phyloP scores from a whole-genome alignment of 2,113 vertebrate species.

The Cercocebus atys region DNA sequence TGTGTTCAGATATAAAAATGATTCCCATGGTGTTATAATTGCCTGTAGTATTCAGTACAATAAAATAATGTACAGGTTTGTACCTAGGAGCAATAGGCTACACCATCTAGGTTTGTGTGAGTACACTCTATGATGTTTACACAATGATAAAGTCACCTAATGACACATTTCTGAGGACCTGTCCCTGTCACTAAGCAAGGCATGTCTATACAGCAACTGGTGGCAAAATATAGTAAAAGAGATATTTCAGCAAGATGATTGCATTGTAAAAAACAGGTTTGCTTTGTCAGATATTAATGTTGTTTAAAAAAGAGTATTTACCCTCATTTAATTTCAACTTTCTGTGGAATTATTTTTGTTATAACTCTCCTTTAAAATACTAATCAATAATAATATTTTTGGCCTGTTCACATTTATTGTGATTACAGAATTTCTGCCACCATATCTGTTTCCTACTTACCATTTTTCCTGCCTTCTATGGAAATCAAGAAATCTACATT shows the following conservation, averaged over 20 bases:
- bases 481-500: background rate
- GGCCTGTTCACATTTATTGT: background rate
- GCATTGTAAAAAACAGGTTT: background rate
- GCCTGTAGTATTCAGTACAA: background rate
- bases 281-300: background rate
- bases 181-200: background rate
- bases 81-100: background rate
- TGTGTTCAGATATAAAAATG: background rate
- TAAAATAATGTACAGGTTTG: background rate
- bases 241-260: background rate
- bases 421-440: background rate
- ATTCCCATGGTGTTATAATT: background rate
- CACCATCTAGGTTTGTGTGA: background rate
- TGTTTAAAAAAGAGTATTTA: background rate
- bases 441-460: background rate
- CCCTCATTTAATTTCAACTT: background rate
- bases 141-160: background rate
- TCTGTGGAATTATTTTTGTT: background rate
- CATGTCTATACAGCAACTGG: background rate
- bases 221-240: background rate
- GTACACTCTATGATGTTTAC: background rate
- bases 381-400: background rate
- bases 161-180: background rate
- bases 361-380: background rate
- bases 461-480: background rate